phyloP scores from a whole-genome alignment of 2,113 vertebrate genomes.

The Marmota monax region DNA sequence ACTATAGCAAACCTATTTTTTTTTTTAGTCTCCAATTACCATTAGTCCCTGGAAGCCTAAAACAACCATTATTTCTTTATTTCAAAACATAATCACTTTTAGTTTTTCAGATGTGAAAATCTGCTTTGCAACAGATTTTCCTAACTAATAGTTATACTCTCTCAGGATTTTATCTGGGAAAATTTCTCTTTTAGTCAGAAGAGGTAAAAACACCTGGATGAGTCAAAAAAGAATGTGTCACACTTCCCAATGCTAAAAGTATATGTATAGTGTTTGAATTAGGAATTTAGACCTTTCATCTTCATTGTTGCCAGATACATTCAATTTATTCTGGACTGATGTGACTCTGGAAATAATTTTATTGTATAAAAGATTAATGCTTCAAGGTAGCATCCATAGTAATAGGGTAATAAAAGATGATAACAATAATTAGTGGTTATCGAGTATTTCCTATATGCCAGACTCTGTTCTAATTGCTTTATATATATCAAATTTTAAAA shows the following conservation, averaged over 20 bases:
- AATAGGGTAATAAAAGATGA: slow-evolving; percentile 54
- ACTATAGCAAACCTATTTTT: slow-evolving; percentile 15
- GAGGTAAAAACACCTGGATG: slow-evolving; percentile 62
- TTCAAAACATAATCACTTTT: slow-evolving; percentile 50
- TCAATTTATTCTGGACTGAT: slow-evolving; percentile 63
- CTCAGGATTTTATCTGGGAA: slow-evolving; percentile 51
- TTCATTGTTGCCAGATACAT: slow-evolving; percentile 34
- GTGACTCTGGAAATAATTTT: slow-evolving; percentile 59
- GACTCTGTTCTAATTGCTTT: slow-evolving; percentile 59
- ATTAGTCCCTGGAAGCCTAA: slow-evolving; percentile 37
- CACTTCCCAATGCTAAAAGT: slow-evolving; percentile 48
- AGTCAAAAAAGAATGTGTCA: slow-evolving; percentile 53
- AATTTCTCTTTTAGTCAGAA: slow-evolving; percentile 69
- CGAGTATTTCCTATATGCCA: not conserved
- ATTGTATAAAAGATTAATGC: slow-evolving; percentile 54
- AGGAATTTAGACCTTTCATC: slow-evolving; percentile 53
- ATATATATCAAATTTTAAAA: not conserved
- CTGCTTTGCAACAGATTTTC: slow-evolving; percentile 60
- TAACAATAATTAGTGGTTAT: slow-evolving; percentile 21
- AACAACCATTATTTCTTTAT: slow-evolving; percentile 55
- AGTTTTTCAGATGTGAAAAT: slow-evolving; percentile 60
- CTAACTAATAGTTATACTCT: slow-evolving; percentile 36
- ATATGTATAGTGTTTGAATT: slow-evolving; percentile 45
- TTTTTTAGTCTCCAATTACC: slow-evolving; percentile 9
- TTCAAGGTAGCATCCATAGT: slow-evolving; percentile 32